Conservation (phyloP, 2,797 vertebrate genomes). For the Okamejei kenojei region DNA sequence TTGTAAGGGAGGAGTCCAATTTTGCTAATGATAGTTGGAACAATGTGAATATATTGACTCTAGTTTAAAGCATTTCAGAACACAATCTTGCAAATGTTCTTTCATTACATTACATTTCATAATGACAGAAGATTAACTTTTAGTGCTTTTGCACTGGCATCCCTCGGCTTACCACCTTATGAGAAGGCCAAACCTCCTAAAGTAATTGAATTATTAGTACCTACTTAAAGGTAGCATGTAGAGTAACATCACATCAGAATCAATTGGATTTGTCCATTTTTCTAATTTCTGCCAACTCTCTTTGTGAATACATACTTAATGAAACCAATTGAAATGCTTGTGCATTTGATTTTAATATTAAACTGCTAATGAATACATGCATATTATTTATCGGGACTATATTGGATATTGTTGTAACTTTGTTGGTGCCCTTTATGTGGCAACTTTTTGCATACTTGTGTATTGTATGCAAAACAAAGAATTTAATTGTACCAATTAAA, state of each 20-base stretch:
- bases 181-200: neutral
- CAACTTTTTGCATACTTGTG: too few species aligned
- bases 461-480: too few species aligned
- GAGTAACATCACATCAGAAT: neutral
- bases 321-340: neutral
- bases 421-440: too few species aligned
- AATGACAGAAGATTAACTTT: neutral
- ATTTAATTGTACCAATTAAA: too few species aligned
- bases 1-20: neutral
- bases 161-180: neutral
- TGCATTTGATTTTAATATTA: neutral
- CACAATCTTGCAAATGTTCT: neutral
- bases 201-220: neutral
- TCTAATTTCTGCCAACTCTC: neutral
- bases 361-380: neutral
- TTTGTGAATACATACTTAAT: neutral
- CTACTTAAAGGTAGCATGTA: neutral
- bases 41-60: neutral
- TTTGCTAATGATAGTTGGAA: neutral
- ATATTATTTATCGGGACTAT: neutral
- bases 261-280: neutral
- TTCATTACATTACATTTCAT: neutral
- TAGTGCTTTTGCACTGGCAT: neutral
- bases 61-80: neutral
- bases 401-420: too few species aligned